Conservation (phyloP, 2,113 vertebrate genomes). For the Caranx melampygus region DNA sequence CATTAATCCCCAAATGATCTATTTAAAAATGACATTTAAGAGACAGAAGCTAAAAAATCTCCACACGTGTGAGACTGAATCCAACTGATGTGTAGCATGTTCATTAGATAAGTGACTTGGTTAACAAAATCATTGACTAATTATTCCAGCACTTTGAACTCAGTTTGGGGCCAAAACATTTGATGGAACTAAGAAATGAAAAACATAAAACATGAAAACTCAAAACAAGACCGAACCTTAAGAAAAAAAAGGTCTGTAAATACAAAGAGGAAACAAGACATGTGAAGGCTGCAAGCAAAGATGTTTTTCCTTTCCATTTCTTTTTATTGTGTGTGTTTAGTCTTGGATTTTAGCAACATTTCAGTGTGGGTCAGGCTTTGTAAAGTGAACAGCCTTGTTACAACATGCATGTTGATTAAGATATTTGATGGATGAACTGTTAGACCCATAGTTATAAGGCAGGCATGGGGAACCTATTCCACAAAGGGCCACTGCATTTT, state of each 20-base stretch:
- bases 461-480: too few species aligned
- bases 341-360: neutral
- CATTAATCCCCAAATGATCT: neutral
- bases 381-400: too few species aligned
- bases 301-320: too few species aligned
- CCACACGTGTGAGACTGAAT: neutral
- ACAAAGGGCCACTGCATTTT: too few species aligned
- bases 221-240: neutral
- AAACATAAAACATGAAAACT: neutral
- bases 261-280: neutral
- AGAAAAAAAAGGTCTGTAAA: neutral
- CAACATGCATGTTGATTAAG: too few species aligned
- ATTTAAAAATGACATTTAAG: neutral
- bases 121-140: neutral
- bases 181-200: too few species aligned
- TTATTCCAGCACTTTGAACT: neutral
- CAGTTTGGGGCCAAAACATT: neutral
- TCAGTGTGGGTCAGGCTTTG: neutral
- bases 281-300: too few species aligned
- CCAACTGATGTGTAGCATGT: neutral
- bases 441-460: too few species aligned
- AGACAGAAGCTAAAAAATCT: neutral
- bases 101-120: neutral
- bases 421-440: too few species aligned
- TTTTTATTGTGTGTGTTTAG: too few species aligned